Base-by-base conservation (phyloP, 92 coral and sea anemone species). In the Umimayanthus kanabou region DNA sequence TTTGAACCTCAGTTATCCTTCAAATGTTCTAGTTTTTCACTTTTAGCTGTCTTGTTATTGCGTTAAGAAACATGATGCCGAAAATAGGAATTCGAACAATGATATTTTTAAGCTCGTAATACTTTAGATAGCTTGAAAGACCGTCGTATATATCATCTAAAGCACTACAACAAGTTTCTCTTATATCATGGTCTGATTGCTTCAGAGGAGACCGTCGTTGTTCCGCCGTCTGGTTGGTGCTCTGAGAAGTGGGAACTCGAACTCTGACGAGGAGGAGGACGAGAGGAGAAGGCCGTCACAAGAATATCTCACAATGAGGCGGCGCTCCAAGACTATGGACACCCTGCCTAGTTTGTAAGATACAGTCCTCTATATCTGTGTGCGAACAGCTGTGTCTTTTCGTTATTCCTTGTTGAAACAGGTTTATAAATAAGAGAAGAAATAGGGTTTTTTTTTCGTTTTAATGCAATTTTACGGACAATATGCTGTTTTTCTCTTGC, bases 201-300 rank as follows among this genome's bases (percentile, higher is more conserved):
- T 91, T 87, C 93, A 84, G 87, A 80, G 98, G 87, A 83, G 98
- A 65, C 98, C 98, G n/a, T 97, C 99, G 15, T 81, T 97, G 74
- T 97, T 97, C 81, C 96, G 98, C 76, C 97, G 99, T 18, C 90
- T 97, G 39, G 90, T 97, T 30, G 97, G 95, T 43, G 98, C 94
- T 61, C 90, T 93, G 61, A 90, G 97, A 78, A 93, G 92, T 66
- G 92, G 93, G 13, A 88, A 92, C 79, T 95, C 98, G 15, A 90
- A 93, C 73, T 92, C 98, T 23, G 99, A 96, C 71, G 98, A 94
- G 57, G 98, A 92, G 72, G 98, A 95, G 77, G 88, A 89, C 22
- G 88, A 90, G 53, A 61, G 84, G 26, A 89, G 90, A 22, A 82
- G 90, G 58, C 87, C 96, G 16, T 91, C 94, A 10, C 93, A 93